Base-by-base conservation (phyloP, 2,888 invertebrate genomes). In the Automeris io region DNA sequence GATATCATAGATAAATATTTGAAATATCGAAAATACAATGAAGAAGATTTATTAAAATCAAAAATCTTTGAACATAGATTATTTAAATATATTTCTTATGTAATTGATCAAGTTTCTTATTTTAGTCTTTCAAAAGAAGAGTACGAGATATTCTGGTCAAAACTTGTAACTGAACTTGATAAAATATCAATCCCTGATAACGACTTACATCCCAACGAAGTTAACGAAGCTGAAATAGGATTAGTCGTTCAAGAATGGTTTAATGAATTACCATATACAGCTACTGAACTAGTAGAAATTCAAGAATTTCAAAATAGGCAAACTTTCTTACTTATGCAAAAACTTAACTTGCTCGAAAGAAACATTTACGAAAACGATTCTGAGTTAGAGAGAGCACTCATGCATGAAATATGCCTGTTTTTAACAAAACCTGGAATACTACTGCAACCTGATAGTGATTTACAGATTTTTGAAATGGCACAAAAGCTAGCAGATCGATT, bases 261-360 rank as follows among this genome's bases (percentile, higher is more conserved):
- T 3, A 60, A 59, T 35, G 64, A 59, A 44, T 43, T 76, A 19
- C 34, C 34, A 3, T 13, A 16, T 16, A 29, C 16, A 2, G 16
- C 16, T 29, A 7, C 16, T n/a, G 16, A 16, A 16, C 51, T 51
- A 43, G 55, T 67, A 12, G 69, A 70, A 50, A 62, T 64, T 2
- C 63, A 76, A 43, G 65, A 70, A 52, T 63, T 78, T 21, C 49
- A 70, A 35, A 43, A 76, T 16, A 29, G 29, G 16, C 11, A 16
- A 16, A 13, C n/a, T 16, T 16, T 16, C 13, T 7, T 29, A n/a
- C 29, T 29, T n/a, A 16, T 16, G 5, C 13, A 16, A 29, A 16
- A 29, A 29, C 7, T 29, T 29, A 47, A 53, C 22, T 54, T 62
- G 9, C 44, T 69, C 21, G 57, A 67, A 24, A 67, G 56, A 23